Evolutionary conservation across 2,113 vertebrate species (phyloP).

Genomic region (Syngnathoides biaculeatus): DNA sequence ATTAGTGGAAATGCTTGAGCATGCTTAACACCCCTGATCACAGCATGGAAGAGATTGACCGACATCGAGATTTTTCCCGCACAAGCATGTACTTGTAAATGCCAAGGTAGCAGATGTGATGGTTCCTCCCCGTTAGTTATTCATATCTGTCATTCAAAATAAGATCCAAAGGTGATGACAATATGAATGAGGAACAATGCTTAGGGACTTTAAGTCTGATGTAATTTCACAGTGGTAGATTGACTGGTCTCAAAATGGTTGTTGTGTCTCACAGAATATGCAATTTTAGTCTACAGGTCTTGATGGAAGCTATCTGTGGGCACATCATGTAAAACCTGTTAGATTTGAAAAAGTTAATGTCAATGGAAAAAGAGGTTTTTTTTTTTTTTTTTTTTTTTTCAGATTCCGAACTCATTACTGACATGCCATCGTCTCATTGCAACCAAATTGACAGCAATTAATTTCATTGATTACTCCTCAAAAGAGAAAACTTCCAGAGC

Average conservation of each 20-base stretch:
- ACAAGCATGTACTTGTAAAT: background rate
- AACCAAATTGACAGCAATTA: conserved; percentile 22
- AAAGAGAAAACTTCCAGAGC: conserved; percentile 4
- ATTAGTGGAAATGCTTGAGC: background rate
- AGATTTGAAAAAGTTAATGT: conserved; percentile 8
- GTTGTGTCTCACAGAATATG: background rate
- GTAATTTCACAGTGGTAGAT: background rate
- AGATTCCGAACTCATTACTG: conserved; percentile 7
- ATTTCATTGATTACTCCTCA: conserved; percentile 40
- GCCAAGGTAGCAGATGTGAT: background rate
- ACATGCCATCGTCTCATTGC: conserved; percentile 9
- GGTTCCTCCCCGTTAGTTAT: background rate
- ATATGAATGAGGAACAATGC: background rate
- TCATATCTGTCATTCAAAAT: background rate
- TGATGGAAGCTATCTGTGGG: conserved; percentile 6
- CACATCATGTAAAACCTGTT: conserved; percentile 14
- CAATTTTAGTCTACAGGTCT: conserved; percentile 6
- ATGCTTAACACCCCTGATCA: no score
- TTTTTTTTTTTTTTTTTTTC: no score
- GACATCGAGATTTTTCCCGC: background rate
- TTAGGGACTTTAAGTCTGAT: background rate
- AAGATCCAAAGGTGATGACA: background rate
- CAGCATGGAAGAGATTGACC: background rate
- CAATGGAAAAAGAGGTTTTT: conserved; percentile 17
- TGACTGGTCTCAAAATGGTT: background rate